A percentile compares a stretch with the other conserved stretches of the same genome.
These are phyloP conservation scores for Crepidodera aurea DNA, from an alignment of 2,888 invertebrate species.

Conservation along the genomic window DNA sequence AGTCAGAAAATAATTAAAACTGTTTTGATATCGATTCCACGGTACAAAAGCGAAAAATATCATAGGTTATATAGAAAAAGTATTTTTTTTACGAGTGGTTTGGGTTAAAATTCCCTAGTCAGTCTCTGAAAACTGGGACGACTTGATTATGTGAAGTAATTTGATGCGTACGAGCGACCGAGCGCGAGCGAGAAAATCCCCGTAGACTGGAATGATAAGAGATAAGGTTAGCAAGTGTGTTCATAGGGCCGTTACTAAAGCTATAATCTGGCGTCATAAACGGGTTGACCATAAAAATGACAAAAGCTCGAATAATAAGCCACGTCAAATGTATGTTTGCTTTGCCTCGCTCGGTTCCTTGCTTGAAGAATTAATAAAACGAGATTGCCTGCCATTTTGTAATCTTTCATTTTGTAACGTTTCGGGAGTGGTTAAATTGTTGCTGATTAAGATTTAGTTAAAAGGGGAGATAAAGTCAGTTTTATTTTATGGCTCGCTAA, in stretches of 20 bases:
- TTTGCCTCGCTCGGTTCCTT: neutral
- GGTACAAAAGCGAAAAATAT: too few relatives aligned
- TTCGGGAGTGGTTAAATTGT: slow-evolving; percentile 20
- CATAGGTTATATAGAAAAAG: too few relatives aligned
- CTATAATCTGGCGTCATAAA: slow-evolving; percentile 59
- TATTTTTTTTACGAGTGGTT: too few relatives aligned
- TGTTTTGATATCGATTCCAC: too few relatives aligned
- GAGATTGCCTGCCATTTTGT: slow-evolving; percentile 20
- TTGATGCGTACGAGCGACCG: slow-evolving; percentile 43
- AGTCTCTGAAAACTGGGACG: slow-evolving; percentile 35
- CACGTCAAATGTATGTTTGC: slow-evolving; percentile 21
- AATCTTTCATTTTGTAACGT: slow-evolving; percentile 15
- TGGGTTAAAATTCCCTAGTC: too few relatives aligned
- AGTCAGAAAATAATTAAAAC: too few relatives aligned
- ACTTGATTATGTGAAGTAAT: slow-evolving; percentile 40
- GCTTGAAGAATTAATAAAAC: slow-evolving; percentile 25
- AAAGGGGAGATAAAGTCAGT: slow-evolving; percentile 1
- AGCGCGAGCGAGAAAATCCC: slow-evolving; percentile 50
- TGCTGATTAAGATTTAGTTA: slow-evolving; percentile 13
- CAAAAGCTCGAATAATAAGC: slow-evolving; percentile 46
- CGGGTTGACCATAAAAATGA: slow-evolving; percentile 59
- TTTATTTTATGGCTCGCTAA: slow-evolving; percentile 6
- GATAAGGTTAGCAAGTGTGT: slow-evolving; percentile 53
- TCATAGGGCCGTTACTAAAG: slow-evolving; percentile 58
- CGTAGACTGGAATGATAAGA: slow-evolving; percentile 52